Base-by-base conservation (phyloP, 2,888 invertebrate species). In the Chelonus formosanus region DNA sequence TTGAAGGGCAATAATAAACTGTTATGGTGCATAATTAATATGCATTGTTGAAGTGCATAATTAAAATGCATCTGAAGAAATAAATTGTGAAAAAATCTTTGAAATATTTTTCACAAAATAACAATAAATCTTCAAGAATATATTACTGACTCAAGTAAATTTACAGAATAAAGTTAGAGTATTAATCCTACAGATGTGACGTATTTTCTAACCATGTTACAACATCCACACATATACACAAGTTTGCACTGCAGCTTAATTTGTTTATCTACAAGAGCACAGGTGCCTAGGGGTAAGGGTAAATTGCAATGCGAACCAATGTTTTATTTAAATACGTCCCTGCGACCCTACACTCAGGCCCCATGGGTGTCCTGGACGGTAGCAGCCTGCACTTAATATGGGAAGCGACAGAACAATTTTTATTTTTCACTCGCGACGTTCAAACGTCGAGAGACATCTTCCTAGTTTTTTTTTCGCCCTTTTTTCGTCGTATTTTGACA, bases 251-350 rank as follows among this genome's bases (percentile, higher is more conserved):
- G 80, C 79, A 78, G 79, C 78, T 79, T 80, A 80, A 80, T 80
- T 80, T 80, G 80, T 80, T 80, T 80, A 80, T 80, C 78, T 73
- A 80, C 71, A 73, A 70, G 67, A 68, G 67, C 71, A 65, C 64
- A 63, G 68, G 65, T 58, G 67, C 52, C 61, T 65, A 59, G 55
- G 69, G 67, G 71, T 67, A 70, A 71, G 71, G 75, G 78, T 70
- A 76, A 77, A 78, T 78, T 79, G 82, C 81, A 80, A 71, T 67
- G 74, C 74, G 76, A 76, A 74, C 76, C 82, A 74, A 80, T 81
- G 80, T 79, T 81, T 81, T 80, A 82, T 82, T 82, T 80, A 81
- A 82, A 80, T 80, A 79, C 77, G 79, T 77, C 75, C 76, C 77
- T 76, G 76, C 74, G 76, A 78, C 76, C 76, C 77, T 73, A 71